These are phyloP conservation scores for Mus musculus DNA, from an alignment of 2,113 vertebrate genomes.

Conservation along the genomic window DNA sequence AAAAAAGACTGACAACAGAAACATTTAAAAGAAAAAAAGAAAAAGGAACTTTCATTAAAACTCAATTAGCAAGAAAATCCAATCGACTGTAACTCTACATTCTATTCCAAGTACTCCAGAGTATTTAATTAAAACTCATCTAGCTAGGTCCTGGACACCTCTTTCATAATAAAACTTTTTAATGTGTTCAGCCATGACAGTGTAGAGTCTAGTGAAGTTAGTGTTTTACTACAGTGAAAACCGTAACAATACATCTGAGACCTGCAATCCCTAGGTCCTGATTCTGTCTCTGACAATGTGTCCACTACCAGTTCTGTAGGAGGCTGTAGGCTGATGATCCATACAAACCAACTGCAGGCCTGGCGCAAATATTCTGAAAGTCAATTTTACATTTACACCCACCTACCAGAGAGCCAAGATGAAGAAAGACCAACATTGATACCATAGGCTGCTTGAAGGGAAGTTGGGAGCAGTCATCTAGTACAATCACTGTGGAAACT, in stretches of 20 bases:
- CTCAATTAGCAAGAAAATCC: conserved; percentile 47
- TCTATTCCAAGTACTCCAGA: neutral
- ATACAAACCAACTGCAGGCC: neutral
- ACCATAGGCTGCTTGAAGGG: neutral
- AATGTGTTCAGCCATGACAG: neutral
- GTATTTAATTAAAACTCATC: neutral
- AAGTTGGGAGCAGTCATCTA: neutral
- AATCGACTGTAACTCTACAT: neutral
- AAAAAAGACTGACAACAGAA: too few relatives aligned
- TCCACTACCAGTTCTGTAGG: neutral
- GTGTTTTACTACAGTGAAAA: neutral
- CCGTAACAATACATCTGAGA: neutral
- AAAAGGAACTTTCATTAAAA: conserved; percentile 17
- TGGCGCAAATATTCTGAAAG: neutral
- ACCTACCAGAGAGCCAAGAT: neutral
- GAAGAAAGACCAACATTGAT: conserved; percentile 22
- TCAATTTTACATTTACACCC: neutral
- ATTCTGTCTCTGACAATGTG: neutral
- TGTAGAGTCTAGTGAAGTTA: neutral
- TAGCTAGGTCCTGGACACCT: neutral
- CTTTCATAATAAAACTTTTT: conserved; percentile 33
- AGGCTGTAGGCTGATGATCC: neutral
- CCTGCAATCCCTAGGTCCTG: neutral
- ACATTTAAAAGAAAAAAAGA: neutral
- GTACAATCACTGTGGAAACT: conserved; percentile 16